Evolutionary conservation across 2,888 invertebrate genomes (phyloP).

Genomic region (Schrankia costaestrigalis): DNA sequence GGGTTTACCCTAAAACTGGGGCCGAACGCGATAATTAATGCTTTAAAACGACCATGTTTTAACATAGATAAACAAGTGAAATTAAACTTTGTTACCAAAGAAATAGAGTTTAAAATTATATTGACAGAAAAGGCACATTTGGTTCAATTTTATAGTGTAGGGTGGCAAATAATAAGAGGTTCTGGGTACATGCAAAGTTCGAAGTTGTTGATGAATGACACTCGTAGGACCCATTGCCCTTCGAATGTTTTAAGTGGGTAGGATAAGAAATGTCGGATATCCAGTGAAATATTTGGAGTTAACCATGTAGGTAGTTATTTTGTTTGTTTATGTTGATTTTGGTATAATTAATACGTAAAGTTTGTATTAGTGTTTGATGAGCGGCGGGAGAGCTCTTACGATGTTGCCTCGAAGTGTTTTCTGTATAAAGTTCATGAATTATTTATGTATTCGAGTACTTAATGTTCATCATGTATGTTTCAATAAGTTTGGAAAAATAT

Average conservation of each 20-base stretch:
- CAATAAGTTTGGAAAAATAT: neutral
- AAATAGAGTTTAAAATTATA: constrained; percentile 32
- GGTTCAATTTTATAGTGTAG: constrained; percentile 76
- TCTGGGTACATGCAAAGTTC: constrained; percentile 72
- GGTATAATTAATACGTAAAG: constrained; percentile 60
- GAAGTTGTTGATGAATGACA: constrained; percentile 79
- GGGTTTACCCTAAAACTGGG: constrained; percentile 76
- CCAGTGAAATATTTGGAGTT: constrained; percentile 68
- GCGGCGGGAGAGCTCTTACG: constrained; percentile 39
- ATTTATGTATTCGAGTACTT: constrained; percentile 3
- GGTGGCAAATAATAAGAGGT: constrained; percentile 77
- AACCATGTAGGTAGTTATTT: constrained; percentile 33
- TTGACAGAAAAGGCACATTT: constrained; percentile 44
- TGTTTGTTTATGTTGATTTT: constrained; percentile 42
- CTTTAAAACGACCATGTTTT: constrained; percentile 67
- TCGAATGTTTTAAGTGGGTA: constrained; percentile 77
- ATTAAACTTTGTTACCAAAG: constrained; percentile 25
- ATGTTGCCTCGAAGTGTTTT: constrained; percentile 4
- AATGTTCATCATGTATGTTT: neutral
- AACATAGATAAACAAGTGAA: constrained; percentile 22
- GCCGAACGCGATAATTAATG: constrained; percentile 74
- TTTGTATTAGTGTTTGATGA: constrained; percentile 35
- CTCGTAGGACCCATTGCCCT: constrained; percentile 79
- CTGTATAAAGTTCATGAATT: constrained; percentile 5
- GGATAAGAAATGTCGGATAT: constrained; percentile 78